These are phyloP conservation scores for Chaenocephalus aceratus DNA, from an alignment of 2,113 vertebrate species.

Conservation along the genomic window DNA sequence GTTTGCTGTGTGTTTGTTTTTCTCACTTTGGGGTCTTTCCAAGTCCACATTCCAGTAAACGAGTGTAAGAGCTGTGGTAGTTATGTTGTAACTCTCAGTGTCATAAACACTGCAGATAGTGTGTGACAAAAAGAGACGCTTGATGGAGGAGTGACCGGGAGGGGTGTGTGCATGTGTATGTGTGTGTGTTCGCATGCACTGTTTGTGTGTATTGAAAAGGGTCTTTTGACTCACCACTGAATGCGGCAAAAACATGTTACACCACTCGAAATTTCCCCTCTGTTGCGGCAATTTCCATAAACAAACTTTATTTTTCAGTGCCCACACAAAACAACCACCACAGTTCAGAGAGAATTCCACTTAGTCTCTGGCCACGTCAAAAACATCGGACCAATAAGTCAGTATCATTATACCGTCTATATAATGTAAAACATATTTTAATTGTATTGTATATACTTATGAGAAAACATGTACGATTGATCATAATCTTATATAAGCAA, in stretches of 20 bases:
- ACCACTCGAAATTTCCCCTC: constrained; percentile 69
- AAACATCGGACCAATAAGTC: constrained; percentile 5
- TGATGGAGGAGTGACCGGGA: constrained; percentile 35
- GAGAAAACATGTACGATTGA: neutral
- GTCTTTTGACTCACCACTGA: constrained; percentile 62
- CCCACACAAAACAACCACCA: constrained; percentile 70
- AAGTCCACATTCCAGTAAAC: constrained; percentile 65
- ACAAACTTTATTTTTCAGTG: constrained; percentile 74
- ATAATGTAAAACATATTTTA: neutral
- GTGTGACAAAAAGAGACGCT: constrained; percentile 16
- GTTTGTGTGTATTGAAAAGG: constrained; percentile 31
- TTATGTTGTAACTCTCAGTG: constrained; percentile 62
- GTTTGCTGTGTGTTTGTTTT: constrained; percentile 35
- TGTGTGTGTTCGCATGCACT: neutral
- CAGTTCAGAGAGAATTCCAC: constrained; percentile 36
- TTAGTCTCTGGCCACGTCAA: neutral
- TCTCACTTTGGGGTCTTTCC: constrained; percentile 57
- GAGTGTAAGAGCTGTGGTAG: constrained; percentile 54
- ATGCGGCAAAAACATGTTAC: constrained; percentile 69
- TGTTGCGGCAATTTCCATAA: constrained; percentile 69
- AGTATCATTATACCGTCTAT: neutral
- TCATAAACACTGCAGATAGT: constrained; percentile 49
- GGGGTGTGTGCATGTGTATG: neutral
- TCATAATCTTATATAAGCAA: neutral
- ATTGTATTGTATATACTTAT: neutral